phyloP scores from a whole-genome alignment of 2,113 vertebrate species.

The Oryzias javanicus region DNA sequence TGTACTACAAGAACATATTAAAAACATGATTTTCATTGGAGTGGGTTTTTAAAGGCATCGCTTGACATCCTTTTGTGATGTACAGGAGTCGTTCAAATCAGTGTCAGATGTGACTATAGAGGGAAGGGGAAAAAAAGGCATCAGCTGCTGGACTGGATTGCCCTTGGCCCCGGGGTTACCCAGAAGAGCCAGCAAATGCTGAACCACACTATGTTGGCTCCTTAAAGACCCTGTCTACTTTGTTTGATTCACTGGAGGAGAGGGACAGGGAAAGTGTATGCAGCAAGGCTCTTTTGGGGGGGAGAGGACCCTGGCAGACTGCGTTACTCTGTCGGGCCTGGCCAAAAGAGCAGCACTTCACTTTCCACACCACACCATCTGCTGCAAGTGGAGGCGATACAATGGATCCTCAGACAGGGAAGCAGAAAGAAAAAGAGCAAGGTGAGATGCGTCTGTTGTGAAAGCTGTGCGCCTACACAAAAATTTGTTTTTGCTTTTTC shows the following conservation, averaged over 20 bases:
- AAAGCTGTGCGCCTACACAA: constrained; percentile 33
- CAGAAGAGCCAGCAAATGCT: constrained; percentile 65
- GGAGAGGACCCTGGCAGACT: constrained; percentile 71
- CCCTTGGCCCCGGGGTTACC: constrained; percentile 73
- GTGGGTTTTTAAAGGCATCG: constrained; percentile 14
- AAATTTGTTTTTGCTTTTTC: constrained; percentile 51
- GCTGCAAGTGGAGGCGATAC: constrained; percentile 70
- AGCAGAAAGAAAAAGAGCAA: constrained; percentile 37
- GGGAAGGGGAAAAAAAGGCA: constrained; percentile 55
- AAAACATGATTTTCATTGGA: too few species aligned
- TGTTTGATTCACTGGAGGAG: constrained; percentile 65
- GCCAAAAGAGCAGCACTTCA: constrained; percentile 79
- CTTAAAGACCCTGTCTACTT: constrained; percentile 73
- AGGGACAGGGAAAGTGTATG: constrained; percentile 52
- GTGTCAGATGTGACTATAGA: constrained; percentile 67
- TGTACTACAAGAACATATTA: too few species aligned
- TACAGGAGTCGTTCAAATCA: constrained; percentile 62
- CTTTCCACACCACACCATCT: constrained; percentile 77
- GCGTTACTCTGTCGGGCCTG: constrained; percentile 69
- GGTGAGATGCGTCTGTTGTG: constrained; percentile 48
- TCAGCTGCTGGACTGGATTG: constrained; percentile 74
- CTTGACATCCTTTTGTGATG: constrained; percentile 59
- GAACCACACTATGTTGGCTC: constrained; percentile 67
- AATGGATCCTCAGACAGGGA: constrained; percentile 68
- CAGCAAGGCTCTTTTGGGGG: constrained; percentile 61